Conservation (phyloP, 2,888 invertebrate species). For the Saturnia pavonia region DNA sequence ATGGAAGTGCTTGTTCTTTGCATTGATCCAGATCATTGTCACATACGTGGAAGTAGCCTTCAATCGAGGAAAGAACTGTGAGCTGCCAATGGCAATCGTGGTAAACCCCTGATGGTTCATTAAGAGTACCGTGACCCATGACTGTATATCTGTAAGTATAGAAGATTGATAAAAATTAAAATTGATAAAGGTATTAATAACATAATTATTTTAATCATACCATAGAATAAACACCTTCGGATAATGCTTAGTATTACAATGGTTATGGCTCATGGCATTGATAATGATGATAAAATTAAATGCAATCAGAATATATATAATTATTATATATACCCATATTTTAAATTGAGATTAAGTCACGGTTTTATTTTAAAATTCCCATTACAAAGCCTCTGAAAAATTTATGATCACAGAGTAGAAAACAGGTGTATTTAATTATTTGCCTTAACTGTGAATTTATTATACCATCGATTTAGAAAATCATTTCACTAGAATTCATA, state of each 20-base stretch:
- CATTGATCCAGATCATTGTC: conserved; percentile 54
- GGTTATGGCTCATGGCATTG: no score
- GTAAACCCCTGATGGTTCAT: conserved; percentile 33
- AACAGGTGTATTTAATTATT: background rate
- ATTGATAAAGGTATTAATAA: background rate
- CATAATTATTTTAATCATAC: background rate
- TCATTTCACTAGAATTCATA: background rate
- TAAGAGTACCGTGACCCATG: conserved; percentile 56
- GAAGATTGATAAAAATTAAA: background rate
- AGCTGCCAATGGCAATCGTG: conserved; percentile 64
- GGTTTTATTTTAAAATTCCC: background rate
- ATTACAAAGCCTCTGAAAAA: background rate
- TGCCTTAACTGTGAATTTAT: background rate
- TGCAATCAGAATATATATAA: no score
- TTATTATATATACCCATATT: background rate
- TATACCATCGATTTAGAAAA: background rate
- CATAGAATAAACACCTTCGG: no score
- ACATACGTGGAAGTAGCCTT: conserved; percentile 62
- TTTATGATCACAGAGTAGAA: background rate
- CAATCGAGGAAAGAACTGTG: conserved; percentile 53
- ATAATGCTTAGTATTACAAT: no score
- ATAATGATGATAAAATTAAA: no score
- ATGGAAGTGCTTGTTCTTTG: conserved; percentile 44
- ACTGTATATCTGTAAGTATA: conserved; percentile 58
- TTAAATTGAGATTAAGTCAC: background rate